These are phyloP conservation scores for Andrena praecox DNA, from an alignment of 2,888 invertebrate genomes.

Conservation along the genomic window DNA sequence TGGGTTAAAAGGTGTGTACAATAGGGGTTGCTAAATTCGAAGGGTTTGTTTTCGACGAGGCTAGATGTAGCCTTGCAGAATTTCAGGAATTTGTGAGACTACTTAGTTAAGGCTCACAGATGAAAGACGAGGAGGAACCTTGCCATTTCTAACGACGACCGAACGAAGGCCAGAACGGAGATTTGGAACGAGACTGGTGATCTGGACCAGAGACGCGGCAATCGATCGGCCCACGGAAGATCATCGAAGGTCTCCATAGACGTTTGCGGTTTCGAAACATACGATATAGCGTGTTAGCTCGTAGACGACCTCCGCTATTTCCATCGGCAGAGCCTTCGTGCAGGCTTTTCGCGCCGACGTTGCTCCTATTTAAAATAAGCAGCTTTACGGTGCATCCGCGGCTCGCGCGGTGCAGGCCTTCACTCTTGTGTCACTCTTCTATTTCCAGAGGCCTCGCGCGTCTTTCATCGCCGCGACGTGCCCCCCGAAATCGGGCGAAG, in stretches of 20 bases:
- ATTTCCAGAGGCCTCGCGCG: conserved; percentile 56
- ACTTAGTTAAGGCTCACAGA: no score
- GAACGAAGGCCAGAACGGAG: neutral
- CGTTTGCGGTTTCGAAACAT: conserved; percentile 14
- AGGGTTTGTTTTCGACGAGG: no score
- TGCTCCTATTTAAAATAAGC: conserved; percentile 61
- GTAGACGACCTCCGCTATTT: conserved; percentile 51
- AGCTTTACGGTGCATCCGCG: conserved; percentile 56
- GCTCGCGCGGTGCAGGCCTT: conserved; percentile 47
- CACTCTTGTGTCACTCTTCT: conserved; percentile 64
- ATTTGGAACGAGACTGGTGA: neutral
- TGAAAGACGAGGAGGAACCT: no score
- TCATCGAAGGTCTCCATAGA: conserved; percentile 20
- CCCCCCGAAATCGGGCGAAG: conserved; percentile 19
- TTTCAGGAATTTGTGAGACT: no score
- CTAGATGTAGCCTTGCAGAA: no score
- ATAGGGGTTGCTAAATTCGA: no score
- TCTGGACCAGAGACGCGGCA: neutral
- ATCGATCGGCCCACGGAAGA: conserved; percentile 25
- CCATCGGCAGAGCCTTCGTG: conserved; percentile 57
- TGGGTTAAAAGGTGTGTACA: no score
- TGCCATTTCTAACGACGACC: no score
- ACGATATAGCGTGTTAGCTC: conserved; percentile 16
- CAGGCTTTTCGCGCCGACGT: conserved; percentile 21
- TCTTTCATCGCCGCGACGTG: conserved; percentile 34